A percentile compares a stretch with the other conserved stretches of the same genome.
These are phyloP conservation scores for Tenthredo distinguenda DNA, from an alignment of 2,888 invertebrate genomes.

Conservation along the genomic window DNA sequence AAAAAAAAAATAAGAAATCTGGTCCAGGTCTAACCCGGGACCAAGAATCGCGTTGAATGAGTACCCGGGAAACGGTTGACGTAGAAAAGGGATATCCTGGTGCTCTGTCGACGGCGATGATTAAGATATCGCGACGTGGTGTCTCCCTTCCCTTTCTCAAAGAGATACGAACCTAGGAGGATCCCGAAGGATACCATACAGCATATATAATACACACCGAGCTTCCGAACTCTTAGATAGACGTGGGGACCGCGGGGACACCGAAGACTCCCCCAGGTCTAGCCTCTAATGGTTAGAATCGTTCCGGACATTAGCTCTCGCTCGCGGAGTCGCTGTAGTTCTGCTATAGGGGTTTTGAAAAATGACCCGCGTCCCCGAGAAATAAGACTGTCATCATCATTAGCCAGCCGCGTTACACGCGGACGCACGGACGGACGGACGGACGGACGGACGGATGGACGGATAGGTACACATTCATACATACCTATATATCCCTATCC, in stretches of 20 bases:
- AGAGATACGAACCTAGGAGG: neutral
- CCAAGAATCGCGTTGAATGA: neutral
- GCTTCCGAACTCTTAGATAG: neutral
- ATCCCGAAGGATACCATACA: conserved; percentile 21
- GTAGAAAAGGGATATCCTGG: conserved; percentile 36
- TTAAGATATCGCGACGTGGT: conserved; percentile 48
- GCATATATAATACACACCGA: neutral
- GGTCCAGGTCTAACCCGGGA: neutral
- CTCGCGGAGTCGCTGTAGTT: conserved; percentile 62
- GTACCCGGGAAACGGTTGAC: neutral
- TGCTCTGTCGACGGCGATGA: conserved; percentile 45
- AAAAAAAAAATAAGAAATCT: neutral
- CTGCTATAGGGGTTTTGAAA: conserved; percentile 70
- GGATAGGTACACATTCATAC: neutral
- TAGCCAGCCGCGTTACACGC: conserved; percentile 74
- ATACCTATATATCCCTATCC: neutral
- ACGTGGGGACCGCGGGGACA: conserved; percentile 23
- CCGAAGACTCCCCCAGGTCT: conserved; percentile 49
- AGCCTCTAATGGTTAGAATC: conserved; percentile 74
- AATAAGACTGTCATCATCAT: conserved; percentile 78
- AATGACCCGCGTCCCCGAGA: conserved; percentile 75
- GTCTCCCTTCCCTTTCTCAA: conserved; percentile 10
- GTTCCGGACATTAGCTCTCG: conserved; percentile 77
- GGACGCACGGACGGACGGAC: conserved; percentile 41
- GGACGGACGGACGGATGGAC: conserved; percentile 8